Base-by-base conservation (phyloP, 2,888 invertebrate genomes). In the Sinelater perroti region DNA sequence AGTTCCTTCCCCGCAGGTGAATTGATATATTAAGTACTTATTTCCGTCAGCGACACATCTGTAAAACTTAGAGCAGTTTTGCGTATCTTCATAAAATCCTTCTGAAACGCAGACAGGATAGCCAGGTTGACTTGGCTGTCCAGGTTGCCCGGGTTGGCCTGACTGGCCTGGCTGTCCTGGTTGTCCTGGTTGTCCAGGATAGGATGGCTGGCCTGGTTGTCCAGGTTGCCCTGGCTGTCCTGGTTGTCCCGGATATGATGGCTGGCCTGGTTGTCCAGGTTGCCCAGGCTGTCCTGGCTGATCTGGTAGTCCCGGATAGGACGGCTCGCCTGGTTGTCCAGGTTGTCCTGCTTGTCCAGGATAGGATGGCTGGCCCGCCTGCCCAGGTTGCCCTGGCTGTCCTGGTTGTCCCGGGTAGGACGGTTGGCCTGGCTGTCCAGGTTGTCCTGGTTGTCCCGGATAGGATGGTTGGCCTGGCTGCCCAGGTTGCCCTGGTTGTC, bases 51-150 rank as follows among this genome's bases (percentile, higher is more conserved):
- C 79, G 17, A 90, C 89, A 75, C 92, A 92, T 65, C 91, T 83
- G 72, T 89, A 90, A 78, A 91, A 92, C 72, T 87, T 89, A 57
- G 81, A 85, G 70, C 91, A 92, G 70, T 91, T 83, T 38, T 78
- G 78, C 28, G 82, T 79, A 75, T 91, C 86, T 8, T 86, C 84
- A 69, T 87, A 83, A 74, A 89, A 92, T 1, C 56, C 56, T 26
- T 56, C 56, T 17, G 13, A 3, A 2, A n/a, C 14, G 11, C 49
- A 46, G 3, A 8, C 13, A 2, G 38, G 38, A 11, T 38, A 21
- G 5, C 45, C 66, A 54, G 36, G 57, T 63, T 24, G 60, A 65
- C 55, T 8, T 11, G 24, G 61, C 14, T 35, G 40, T 4, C 63
- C 62, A 17, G 65, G 61, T 13, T 49, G 55, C n/a, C 61, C 60